These are phyloP conservation scores for Oscheius sp. DNA, from an alignment of 2,888 invertebrate genomes.

Conservation along the genomic window DNA sequence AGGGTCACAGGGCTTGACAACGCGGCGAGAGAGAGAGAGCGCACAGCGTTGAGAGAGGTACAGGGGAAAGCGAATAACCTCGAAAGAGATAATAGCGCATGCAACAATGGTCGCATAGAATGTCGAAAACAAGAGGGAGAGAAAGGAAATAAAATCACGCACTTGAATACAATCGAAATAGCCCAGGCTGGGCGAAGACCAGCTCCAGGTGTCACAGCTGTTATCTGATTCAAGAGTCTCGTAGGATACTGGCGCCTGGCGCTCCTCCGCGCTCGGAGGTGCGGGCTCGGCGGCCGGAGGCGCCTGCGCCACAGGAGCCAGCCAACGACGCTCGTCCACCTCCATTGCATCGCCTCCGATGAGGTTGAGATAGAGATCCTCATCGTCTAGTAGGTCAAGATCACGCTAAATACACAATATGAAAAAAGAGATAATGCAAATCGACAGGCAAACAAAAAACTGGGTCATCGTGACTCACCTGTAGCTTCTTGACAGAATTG, in stretches of 20 bases:
- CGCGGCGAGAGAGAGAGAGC: background rate
- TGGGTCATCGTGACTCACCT: no score
- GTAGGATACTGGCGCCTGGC: conserved; percentile 25
- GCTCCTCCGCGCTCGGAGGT: conserved; percentile 30
- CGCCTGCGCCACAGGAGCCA: conserved; percentile 33
- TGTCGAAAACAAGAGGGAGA: background rate
- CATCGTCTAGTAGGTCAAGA: conserved; percentile 55
- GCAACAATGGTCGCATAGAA: conserved; percentile 19
- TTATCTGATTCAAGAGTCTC: conserved; percentile 39
- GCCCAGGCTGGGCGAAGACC: conserved; percentile 21
- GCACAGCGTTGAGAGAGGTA: conserved; percentile 3
- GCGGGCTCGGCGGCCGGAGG: conserved; percentile 28
- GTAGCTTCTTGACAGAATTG: conserved; percentile 54
- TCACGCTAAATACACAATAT: conserved; percentile 45
- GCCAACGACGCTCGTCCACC: conserved; percentile 34
- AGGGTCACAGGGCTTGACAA: background rate
- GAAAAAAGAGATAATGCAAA: conserved; percentile 1
- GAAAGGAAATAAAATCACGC: background rate
- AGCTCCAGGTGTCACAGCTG: conserved; percentile 33
- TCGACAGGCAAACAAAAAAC: no score
- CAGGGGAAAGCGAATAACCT: conserved; percentile 11
- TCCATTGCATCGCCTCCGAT: conserved; percentile 41
- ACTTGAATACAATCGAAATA: conserved; percentile 45
- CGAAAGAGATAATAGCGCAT: conserved; percentile 27
- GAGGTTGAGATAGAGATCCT: conserved; percentile 54